Evolutionary conservation across 1,140 invertebrate species (phyloP), one percentile per base, ranked within the genome.

Genomic region (Palaemon carinicauda): DNA sequence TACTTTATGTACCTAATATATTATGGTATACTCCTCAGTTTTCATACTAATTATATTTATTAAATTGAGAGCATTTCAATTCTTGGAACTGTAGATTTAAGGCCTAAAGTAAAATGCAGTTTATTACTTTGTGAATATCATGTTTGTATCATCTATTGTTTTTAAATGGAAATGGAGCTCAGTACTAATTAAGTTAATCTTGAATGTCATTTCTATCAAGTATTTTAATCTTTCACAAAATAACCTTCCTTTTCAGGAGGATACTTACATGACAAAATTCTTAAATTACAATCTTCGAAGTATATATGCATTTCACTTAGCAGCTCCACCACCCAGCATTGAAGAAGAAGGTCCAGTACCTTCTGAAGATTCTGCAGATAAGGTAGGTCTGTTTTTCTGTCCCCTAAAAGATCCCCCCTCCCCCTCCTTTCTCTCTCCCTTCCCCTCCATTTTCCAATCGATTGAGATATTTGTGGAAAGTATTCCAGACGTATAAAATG

Each of bases 181-280:
- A n/a, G n/a, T n/a, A 69, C 29, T 60, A 0, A 14, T 12, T 4
- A 31, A 14, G 15, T 69, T 69, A 27, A 3, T 27, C 3, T 15
- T 19, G 15, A 31, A 69, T n/a, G 15, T 69, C 12, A 10, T 17
- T 41, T 3, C 50, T 75, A 19, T 7, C 1, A 31, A 52, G 17
- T 77, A 1, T 33, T 14, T 50, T 19, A 41, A n/a, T 77, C 5
- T 21, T 50, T 21, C n/a, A 17, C 17, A 17, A 50, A 50, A 31
- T 15, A 77, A 77, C 14, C 19, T 60, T 24, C 27, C 19, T 50
- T 74, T 78, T 73, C 75, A 88, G 87, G 87, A 88, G 77, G 87
- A 88, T 60, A 74, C 73, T 9, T 88, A 88, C 50, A 82, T 88
- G 81, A 88, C 87, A 15, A 88, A 88, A 79, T 88, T 88, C 56